Base-by-base conservation (phyloP, 2,113 vertebrate genomes). In the Strix uralensis region DNA sequence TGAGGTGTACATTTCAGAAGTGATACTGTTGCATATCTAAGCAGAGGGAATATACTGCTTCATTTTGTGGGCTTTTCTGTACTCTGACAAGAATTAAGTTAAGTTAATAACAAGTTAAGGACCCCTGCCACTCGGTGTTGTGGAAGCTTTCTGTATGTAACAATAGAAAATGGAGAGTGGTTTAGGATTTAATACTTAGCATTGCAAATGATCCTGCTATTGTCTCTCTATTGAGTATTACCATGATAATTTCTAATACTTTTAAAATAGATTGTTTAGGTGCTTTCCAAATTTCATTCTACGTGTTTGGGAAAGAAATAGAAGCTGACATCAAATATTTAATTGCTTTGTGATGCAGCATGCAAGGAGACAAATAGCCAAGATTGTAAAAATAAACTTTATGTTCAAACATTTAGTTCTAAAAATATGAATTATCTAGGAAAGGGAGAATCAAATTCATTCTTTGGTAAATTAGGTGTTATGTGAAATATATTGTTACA, bases 91-190 rank as follows among this genome's bases (percentile, higher is more conserved):
- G 77, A 81, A 70, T 59, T 82, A 88, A 93, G 96, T 86, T 15
- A 85, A 96, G 42, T 89, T 87, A 40, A 46, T 94, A 83, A 81
- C 15, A 92, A 97, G 61, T 75, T 94, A 86, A 81, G 79, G 57
- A 91, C 36, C 23, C 9, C 42, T 97, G 88, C 29, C 86, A 85
- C 30, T 86, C 26, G 21, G 3, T 44, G n/a, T 62, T 86, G 59
- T 42, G 40, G 75, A 87, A 91, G 23, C 18, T 79, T 95, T 61
- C 66, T 81, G 16, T 85, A 58, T 85, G 55, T 62, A 80, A 74
- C n/a, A 79, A 65, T 58, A 84, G 63, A 90, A 88, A 75, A 74
- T 83, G 38, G 29, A 79, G 27, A 84, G 57, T 66, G 13, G 4
- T 89, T 49, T 59, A 72, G 46, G 44, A 82, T 55, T 36, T 49